phyloP scores from a whole-genome alignment of 2,797 vertebrate genomes.

The Miichthys miiuy region DNA sequence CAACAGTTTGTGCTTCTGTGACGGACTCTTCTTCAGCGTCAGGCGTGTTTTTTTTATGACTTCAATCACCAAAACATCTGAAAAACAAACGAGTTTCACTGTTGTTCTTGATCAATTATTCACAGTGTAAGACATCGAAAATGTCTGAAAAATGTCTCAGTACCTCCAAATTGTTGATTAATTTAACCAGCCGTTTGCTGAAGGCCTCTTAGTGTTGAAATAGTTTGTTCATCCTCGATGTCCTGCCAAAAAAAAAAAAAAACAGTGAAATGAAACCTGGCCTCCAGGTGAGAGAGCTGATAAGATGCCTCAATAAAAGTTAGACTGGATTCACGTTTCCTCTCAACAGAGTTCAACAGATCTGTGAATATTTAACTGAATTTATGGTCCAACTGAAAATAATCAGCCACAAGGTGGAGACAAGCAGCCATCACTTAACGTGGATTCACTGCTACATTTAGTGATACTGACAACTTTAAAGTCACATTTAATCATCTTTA shows the following conservation, averaged over 20 bases:
- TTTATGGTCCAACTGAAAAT: background rate
- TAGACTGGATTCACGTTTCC: background rate
- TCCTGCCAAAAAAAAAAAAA: background rate
- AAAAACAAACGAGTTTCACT: no score
- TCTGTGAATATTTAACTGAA: slow-evolving; percentile 32
- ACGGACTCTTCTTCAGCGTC: background rate
- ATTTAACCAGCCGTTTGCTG: no score
- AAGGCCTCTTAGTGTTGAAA: no score
- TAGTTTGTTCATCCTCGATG: no score
- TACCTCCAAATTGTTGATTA: no score
- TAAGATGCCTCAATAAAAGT: background rate
- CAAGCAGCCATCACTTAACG: background rate
- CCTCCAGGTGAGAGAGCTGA: background rate
- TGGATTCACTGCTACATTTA: background rate
- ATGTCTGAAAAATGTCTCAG: no score
- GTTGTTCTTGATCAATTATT: no score
- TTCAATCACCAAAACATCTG: no score
- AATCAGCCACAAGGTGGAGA: slow-evolving; percentile 43
- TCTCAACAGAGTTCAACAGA: background rate
- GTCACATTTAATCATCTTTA: background rate
- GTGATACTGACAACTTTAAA: background rate
- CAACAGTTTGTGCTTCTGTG: slow-evolving; percentile 41
- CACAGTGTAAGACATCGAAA: no score
- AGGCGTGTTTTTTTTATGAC: no score
- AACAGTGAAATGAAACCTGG: background rate